phyloP scores from a whole-genome alignment of 2,888 invertebrate genomes.

The Tenthredo distinguenda region DNA sequence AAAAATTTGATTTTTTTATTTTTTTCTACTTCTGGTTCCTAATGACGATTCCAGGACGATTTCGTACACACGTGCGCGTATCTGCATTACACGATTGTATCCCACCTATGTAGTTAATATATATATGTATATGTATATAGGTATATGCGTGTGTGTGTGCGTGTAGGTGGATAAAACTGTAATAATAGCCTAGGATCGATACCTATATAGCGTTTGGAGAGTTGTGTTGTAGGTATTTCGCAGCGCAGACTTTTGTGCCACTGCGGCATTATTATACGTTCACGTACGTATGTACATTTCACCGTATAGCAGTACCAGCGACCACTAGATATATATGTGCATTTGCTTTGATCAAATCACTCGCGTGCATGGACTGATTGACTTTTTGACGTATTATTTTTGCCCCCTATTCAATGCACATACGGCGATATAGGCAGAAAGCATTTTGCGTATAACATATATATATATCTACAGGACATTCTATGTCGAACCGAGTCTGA shows the following conservation, averaged over 20 bases:
- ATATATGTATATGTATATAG: neutral
- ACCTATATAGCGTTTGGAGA: neutral
- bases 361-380: neutral
- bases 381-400: neutral
- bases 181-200: conserved; percentile 1
- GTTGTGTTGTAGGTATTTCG: neutral
- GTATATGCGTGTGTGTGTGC: too few relatives aligned
- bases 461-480: too few relatives aligned
- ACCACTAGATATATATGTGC: neutral
- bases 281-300: neutral
- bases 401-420: neutral
- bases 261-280: conserved; percentile 1
- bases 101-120: neutral
- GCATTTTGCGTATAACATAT: neutral
- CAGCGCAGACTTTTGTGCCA: neutral
- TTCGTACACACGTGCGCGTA: neutral
- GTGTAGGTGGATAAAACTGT: neutral
- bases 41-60: too few relatives aligned
- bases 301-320: neutral
- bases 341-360: conserved; percentile 28
- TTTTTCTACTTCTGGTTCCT: neutral
- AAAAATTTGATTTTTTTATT: neutral
- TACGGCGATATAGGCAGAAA: neutral
- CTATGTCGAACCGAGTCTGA: too few relatives aligned
- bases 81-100: neutral